Conservation (phyloP, 2,113 vertebrate genomes). For the Cricetomys ansorgei region DNA sequence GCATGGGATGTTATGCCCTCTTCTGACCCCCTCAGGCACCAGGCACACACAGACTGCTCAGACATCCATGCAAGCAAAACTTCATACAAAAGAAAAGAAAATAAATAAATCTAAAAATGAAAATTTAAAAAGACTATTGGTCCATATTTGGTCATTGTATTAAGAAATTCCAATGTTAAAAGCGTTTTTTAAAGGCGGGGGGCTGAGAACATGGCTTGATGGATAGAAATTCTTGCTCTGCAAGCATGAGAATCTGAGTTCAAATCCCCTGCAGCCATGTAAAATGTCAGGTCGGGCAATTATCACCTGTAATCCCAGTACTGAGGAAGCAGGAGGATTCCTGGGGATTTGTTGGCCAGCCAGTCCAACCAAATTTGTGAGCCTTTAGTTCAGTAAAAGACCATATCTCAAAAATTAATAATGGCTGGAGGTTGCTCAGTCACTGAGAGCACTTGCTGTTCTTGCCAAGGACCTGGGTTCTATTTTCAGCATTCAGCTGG, state of each 20-base stretch:
- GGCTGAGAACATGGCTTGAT: too few relatives aligned
- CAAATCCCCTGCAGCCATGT: neutral
- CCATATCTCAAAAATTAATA: neutral
- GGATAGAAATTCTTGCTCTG: neutral
- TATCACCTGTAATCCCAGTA: neutral
- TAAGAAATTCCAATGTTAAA: neutral
- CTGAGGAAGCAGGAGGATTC: neutral
- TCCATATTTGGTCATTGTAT: neutral
- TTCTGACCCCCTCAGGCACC: neutral
- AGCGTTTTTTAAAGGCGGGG: neutral
- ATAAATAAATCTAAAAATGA: neutral
- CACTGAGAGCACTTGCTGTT: neutral
- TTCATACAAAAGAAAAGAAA: neutral
- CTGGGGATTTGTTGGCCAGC: neutral
- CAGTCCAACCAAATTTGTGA: too few relatives aligned
- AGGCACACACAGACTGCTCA: neutral
- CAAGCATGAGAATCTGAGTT: neutral
- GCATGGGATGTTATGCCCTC: neutral
- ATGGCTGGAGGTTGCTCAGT: neutral
- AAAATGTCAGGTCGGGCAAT: neutral
- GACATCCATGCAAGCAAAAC: neutral
- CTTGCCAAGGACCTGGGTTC: neutral
- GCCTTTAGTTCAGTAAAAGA: neutral
- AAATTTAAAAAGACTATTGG: neutral
- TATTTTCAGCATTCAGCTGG: neutral